Conservation (phyloP, 2,797 vertebrate species). For the Catamblyrhynchus diadema region DNA sequence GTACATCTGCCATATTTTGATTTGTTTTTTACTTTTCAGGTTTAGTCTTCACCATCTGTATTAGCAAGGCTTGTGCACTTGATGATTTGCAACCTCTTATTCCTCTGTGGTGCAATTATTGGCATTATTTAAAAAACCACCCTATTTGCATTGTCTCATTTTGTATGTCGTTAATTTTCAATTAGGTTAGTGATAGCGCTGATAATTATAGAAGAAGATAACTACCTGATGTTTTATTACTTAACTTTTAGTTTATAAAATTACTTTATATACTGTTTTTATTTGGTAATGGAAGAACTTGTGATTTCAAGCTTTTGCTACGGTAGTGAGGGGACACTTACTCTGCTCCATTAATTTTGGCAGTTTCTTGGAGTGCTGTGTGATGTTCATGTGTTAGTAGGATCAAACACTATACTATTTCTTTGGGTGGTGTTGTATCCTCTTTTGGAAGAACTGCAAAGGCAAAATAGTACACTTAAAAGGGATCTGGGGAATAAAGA, state of each 20-base stretch:
- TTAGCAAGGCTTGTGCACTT: not conserved
- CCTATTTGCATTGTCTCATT: not conserved
- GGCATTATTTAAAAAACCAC: not conserved
- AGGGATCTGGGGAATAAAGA: not conserved
- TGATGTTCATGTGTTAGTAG: not conserved
- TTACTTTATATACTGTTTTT: not conserved
- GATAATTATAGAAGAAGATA: not conserved
- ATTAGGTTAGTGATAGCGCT: not conserved
- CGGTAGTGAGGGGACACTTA: not conserved
- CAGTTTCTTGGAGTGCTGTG: not conserved
- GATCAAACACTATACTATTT: not conserved
- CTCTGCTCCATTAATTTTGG: not conserved
- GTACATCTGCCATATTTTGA: not conserved
- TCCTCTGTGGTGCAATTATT: not conserved
- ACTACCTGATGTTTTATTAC: not conserved
- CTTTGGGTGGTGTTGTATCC: not conserved
- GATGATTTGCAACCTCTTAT: not conserved
- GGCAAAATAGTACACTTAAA: not conserved
- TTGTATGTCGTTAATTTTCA: slow-evolving; percentile 8
- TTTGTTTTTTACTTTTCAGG: not conserved
- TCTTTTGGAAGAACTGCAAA: not conserved
- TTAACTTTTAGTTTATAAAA: not conserved
- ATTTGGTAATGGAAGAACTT: not conserved
- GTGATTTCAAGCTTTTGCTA: not conserved
- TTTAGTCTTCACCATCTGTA: not conserved